Evolutionary conservation across 2,888 invertebrate species (phyloP), one percentile per base, ranked within the genome.

Genomic region (Cheilosia scutellata): DNA sequence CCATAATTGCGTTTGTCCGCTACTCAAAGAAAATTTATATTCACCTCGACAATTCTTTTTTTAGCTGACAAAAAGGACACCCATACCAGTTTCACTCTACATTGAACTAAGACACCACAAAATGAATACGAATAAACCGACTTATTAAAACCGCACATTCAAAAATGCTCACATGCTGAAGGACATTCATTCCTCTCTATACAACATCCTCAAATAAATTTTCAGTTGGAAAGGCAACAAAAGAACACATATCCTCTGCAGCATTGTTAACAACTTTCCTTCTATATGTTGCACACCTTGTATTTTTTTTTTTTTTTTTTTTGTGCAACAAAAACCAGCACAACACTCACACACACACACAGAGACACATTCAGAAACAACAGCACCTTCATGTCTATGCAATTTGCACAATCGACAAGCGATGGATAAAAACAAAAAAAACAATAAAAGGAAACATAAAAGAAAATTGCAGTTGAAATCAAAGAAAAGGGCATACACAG

Each of bases 401-500:
- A 75, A 84, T 80, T 86, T 86, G 62, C 76, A 80, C 75, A 80
- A 66, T 84, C 75, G 75, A 84, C 79, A 84, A 75, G 79, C 57
- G 25, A 53, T 57, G 51, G 16, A 58, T 57, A 63, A 58, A 58
- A 51, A 31, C 11, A 37, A 37, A 42, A 20, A 58, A 63, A 57
- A 57, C 16, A n/a, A 40, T 5, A 55, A 65, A 55, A 66, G 71
- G 60, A 74, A 74, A 78, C 62, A 55, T 76, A 65, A 70, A 72
- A 62, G 77, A 86, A 82, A 82, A 76, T 76, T 68, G 71, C 76
- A 66, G 47, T 76, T 65, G 57, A 76, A 76, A 42, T 53, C 55
- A 6, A 74, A 83, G 55, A 44, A 75, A 84, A 57, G 49, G 31
- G 62, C 58, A 76, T 49, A 70, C 63, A 74, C 16, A 33, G 9